Percentiles rank a stretch among this genome's conserved stretches.
phyloP scores from a whole-genome alignment of 2,113 vertebrate species.

The Abramis brama region DNA sequence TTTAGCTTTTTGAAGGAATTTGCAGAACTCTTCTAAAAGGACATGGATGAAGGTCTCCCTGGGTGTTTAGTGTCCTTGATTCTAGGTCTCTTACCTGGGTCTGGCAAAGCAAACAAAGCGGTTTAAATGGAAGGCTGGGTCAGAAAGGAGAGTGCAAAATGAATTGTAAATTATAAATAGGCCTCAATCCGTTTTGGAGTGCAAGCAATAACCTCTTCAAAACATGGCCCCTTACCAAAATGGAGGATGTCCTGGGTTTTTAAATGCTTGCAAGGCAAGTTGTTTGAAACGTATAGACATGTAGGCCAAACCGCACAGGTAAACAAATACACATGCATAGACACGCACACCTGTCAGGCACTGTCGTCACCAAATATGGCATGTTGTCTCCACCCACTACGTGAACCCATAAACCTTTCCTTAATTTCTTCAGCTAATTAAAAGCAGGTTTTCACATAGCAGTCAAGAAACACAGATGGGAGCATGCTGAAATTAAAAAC shows the following conservation, averaged over 20 bases:
- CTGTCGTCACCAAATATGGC: conserved; percentile 56
- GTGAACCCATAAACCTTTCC: conserved; percentile 73
- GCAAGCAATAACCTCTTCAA: conserved; percentile 64
- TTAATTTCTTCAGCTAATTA: conserved; percentile 74
- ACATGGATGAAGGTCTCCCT: neutral
- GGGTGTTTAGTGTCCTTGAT: conserved; percentile 58
- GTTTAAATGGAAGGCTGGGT: conserved; percentile 62
- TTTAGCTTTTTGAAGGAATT: conserved; percentile 8
- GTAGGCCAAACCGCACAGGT: neutral
- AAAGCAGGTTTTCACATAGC: conserved; percentile 57
- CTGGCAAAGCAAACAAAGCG: conserved; percentile 54
- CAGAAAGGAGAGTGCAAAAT: conserved; percentile 65
- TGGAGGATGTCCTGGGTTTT: neutral
- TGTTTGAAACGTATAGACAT: neutral
- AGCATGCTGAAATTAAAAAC: conserved; percentile 28
- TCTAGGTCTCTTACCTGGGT: conserved; percentile 72
- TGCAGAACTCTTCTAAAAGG: neutral
- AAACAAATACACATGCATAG: neutral
- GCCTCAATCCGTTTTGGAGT: conserved; percentile 66
- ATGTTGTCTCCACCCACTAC: conserved; percentile 51
- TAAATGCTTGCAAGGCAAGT: neutral
- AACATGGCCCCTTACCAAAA: conserved; percentile 13
- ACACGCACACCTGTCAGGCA: conserved; percentile 41
- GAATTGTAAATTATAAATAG: conserved; percentile 73
- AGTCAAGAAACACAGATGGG: conserved; percentile 58